Evolutionary conservation across 2,888 invertebrate species (phyloP).

Genomic region (Apodemia zela): DNA sequence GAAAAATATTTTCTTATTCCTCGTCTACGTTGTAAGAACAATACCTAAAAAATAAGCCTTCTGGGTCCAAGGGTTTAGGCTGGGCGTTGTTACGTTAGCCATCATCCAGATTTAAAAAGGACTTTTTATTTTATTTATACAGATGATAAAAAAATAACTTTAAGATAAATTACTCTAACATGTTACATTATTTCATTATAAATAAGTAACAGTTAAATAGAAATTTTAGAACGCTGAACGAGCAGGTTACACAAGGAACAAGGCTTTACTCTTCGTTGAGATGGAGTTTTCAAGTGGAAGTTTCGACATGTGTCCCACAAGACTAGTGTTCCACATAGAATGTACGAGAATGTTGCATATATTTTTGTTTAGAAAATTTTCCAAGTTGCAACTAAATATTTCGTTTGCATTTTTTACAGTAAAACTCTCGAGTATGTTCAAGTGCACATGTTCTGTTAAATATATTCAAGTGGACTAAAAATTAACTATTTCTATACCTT

Average conservation of each 20-base stretch:
- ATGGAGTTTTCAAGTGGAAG: slow-evolving; percentile 61
- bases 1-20: too few species aligned
- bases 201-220: slow-evolving; percentile 28
- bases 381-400: slow-evolving; percentile 13
- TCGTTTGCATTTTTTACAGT: slow-evolving; percentile 1
- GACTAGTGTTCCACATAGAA: slow-evolving; percentile 42
- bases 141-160: too few species aligned
- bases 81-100: too few species aligned
- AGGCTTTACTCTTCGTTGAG: slow-evolving; percentile 60
- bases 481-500: too few species aligned
- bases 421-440: neutral
- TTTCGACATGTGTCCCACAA: slow-evolving; percentile 68
- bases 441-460: too few species aligned
- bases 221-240: slow-evolving; percentile 36
- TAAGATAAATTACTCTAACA: too few species aligned
- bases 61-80: too few species aligned
- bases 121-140: too few species aligned
- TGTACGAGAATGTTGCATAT: slow-evolving; percentile 23
- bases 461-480: neutral
- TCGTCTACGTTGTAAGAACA: too few species aligned
- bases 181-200: slow-evolving; percentile 22
- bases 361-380: slow-evolving; percentile 23
- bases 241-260: slow-evolving; percentile 52
- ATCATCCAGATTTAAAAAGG: too few species aligned
- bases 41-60: too few species aligned